Percentiles rank a stretch among this genome's conserved stretches.
These are phyloP conservation scores for Alethe diademata DNA, from an alignment of 2,113 vertebrate species.

Conservation along the genomic window DNA sequence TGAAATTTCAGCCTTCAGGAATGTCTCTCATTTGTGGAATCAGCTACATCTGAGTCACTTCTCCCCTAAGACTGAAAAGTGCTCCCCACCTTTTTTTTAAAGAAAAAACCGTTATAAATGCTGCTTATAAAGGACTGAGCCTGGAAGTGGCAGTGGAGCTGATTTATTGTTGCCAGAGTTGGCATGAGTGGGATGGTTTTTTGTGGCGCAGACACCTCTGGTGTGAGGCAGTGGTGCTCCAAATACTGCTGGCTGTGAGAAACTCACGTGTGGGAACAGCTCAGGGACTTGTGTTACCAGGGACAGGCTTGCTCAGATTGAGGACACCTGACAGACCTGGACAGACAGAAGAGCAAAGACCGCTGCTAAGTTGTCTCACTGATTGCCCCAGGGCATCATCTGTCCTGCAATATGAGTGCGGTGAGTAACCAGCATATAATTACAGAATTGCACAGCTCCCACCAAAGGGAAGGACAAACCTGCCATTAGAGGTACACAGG, in stretches of 20 bases:
- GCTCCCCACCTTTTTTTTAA: neutral
- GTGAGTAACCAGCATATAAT: neutral
- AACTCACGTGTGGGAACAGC: rapidly evolving
- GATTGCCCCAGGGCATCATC: neutral
- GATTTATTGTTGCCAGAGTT: neutral
- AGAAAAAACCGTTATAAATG: neutral
- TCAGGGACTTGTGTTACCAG: neutral
- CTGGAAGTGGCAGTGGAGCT: neutral
- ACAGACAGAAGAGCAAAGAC: neutral
- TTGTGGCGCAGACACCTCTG: neutral
- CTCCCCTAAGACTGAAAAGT: neutral
- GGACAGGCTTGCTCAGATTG: neutral
- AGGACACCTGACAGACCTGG: neutral
- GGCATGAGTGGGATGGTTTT: neutral
- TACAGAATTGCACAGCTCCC: neutral
- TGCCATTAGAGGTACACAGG: neutral
- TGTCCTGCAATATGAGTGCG: neutral
- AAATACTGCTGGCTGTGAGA: neutral
- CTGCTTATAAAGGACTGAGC: neutral
- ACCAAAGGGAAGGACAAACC: neutral
- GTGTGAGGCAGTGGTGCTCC: no score
- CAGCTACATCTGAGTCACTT: neutral
- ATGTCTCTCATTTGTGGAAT: neutral
- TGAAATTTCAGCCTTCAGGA: neutral
- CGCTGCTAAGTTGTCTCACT: neutral